Evolutionary conservation across 2,888 invertebrate species (phyloP), one percentile per base, ranked within the genome.

Genomic region (Himalopsyche tibetana): DNA sequence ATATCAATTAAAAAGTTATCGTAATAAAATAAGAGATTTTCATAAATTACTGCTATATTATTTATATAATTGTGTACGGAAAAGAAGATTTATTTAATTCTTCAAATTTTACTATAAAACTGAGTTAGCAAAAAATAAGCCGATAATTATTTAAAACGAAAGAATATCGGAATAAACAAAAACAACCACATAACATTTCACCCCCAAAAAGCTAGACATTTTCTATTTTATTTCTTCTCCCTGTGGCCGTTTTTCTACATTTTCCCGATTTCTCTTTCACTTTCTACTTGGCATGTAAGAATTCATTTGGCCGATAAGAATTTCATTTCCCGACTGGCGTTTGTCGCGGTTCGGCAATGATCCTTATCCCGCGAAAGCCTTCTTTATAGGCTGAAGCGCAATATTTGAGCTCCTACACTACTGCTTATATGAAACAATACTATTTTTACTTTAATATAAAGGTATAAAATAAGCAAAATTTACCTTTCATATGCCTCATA

Each of bases 251-350:
- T 63, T 63, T 63, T 63, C 28, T 63, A 63, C 63, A 19, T 63
- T 63, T 63, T 63, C 63, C 28, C n/a, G 63, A 63, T 63, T 63
- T 63, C 63, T 63, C 63, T 63, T 63, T 63, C 63, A 63, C 63
- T 82, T 82, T 82, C 40, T 55, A 28, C 55, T 55, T 55, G 85
- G 84, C 87, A 87, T 85, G 87, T 87, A 87, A 87, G 86, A 88
- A 92, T 91, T 91, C 91, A 90, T 90, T 90, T 91, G 91, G 91
- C 91, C 92, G 93, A 93, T 93, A 93, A 93, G 93, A 93, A 93
- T 93, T 93, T 93, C 93, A 93, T 93, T 93, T 93, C 93, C 93
- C 85, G 86, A 80, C 56, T 84, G 74, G 80, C 82, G 84, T 88
- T 88, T 85, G 85, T 86, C 81, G 56, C 81, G 82, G 82, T 82